Evolutionary conservation across 2,797 vertebrate species (phyloP), one percentile per base, ranked within the genome.

Genomic region (Cottoperca gobio): DNA sequence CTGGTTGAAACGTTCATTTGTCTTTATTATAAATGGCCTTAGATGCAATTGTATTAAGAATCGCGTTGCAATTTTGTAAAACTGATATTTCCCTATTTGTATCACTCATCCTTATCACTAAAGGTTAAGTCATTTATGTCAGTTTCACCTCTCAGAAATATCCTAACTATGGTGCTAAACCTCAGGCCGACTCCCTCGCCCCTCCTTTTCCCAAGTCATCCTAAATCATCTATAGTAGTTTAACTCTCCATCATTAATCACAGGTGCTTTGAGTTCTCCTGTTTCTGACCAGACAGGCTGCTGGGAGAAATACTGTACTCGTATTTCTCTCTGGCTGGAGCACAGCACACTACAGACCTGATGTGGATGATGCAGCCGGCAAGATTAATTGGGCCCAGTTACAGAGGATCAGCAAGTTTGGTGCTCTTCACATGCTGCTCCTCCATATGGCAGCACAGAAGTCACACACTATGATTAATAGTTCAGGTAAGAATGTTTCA

Each of bases 351-450:
- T 93, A 93, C 93, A 76, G 95, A 95, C 95, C 94, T 96, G 81
- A 94, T 95, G 95, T 91, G 95, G 95, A 95, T 94, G 94, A 95
- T 96, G 94, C 95, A 96, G 96, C 91, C 88, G 91, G 94, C 91
- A 95, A 95, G 96, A 97, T 97, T 98, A 97, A 97, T 97, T 96
- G 96, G 95, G 95, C 94, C 95, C 95, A 95, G 96, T 97, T 96
- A 96, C 95, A 93, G 94, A 93, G 95, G 95, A 98, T 98, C 96
- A 97, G 96, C 97, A 98, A 96, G 95, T 97, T 97, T 96, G 94
- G 69, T 94, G 93, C 94, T 95, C 90, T 96, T 95, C 95, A 94
- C 96, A 96, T 96, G 96, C 96, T 97, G 96, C 93, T 97, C 90
- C 94, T 95, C 97, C 96, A 98, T 97, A 97, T 98, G 97, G 96